phyloP scores from a whole-genome alignment of 2,888 invertebrate species.

The Caenorhabditis sinica region DNA sequence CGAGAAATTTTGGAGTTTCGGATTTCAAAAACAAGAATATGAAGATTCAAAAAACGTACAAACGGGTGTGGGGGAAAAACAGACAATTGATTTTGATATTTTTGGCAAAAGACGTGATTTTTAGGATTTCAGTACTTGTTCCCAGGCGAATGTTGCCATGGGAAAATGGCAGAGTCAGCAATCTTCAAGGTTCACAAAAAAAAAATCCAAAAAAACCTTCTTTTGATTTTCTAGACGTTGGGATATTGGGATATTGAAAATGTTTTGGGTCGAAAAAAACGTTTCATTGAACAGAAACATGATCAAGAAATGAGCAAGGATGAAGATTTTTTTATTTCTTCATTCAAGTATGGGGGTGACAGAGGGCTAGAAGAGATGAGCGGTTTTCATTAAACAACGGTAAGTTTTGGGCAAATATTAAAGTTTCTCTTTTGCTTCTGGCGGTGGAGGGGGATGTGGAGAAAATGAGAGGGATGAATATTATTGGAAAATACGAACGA shows the following conservation, averaged over 20 bases:
- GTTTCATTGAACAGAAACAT: slow-evolving; percentile 24
- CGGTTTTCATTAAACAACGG: slow-evolving; percentile 48
- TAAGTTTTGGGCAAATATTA: slow-evolving; percentile 55
- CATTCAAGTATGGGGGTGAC: not conserved
- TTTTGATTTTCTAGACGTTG: not conserved
- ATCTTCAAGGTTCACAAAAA: not conserved
- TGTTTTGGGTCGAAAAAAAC: not conserved
- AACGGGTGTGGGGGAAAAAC: not conserved
- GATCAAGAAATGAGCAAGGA: not conserved
- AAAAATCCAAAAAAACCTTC: not conserved
- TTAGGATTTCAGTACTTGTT: not conserved
- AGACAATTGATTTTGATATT: not conserved
- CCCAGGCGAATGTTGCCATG: slow-evolving; percentile 36
- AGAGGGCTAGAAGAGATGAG: not conserved
- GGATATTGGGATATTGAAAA: not conserved
- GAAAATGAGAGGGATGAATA: not conserved
- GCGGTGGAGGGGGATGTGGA: slow-evolving; percentile 16
- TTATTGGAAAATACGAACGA: slow-evolving; percentile 42
- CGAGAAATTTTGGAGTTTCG: not conserved
- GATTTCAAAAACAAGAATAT: not conserved
- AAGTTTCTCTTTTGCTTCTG: slow-evolving; percentile 59
- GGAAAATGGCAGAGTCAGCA: slow-evolving; percentile 25
- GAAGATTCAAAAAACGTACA: not conserved
- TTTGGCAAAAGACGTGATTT: slow-evolving; percentile 43
- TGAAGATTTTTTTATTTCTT: not conserved